Evolutionary conservation across 1,140 invertebrate species (phyloP).

Genomic region (Scaptodrosophila lebanonensis): DNA sequence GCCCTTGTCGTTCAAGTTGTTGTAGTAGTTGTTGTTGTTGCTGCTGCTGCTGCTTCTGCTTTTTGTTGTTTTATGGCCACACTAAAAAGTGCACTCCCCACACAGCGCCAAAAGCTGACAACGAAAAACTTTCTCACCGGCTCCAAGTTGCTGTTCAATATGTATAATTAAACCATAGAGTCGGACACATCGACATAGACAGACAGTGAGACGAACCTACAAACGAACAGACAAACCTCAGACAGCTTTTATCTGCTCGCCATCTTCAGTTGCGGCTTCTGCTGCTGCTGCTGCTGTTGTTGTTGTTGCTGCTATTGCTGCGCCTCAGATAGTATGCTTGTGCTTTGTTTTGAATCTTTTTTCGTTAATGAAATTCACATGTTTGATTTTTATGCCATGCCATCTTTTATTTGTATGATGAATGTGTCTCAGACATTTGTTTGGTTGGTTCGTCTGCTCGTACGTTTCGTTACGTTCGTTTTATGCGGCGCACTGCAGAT

Average conservation of each 20-base stretch:
- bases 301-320: too few relatives aligned
- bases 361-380: constrained; percentile 65
- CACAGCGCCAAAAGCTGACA: too few relatives aligned
- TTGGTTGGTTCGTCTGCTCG: background rate
- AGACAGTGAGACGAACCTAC: constrained; percentile 1
- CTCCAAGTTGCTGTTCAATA: too few relatives aligned
- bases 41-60: constrained; percentile 20
- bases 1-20: constrained; percentile 43
- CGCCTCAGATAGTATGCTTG: too few relatives aligned
- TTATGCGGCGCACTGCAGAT: too few relatives aligned
- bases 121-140: constrained; percentile 63
- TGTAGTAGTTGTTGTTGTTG: constrained; percentile 17
- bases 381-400: constrained; percentile 43
- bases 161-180: background rate
- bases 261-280: constrained; percentile 51
- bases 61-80: constrained; percentile 55
- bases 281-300: too few relatives aligned
- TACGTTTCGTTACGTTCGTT: too few relatives aligned
- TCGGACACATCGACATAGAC: background rate
- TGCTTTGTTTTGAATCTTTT: constrained; percentile 19
- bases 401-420: constrained; percentile 47
- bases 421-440: constrained; percentile 40
- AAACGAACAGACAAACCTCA: too few relatives aligned
- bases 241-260: constrained; percentile 43
- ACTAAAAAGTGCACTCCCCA: constrained; percentile 70